Percentiles rank a stretch among this genome's conserved stretches.
These are phyloP conservation scores for Malacoctenus gilli DNA, from an alignment of 2,797 vertebrate species.

Conservation along the genomic window DNA sequence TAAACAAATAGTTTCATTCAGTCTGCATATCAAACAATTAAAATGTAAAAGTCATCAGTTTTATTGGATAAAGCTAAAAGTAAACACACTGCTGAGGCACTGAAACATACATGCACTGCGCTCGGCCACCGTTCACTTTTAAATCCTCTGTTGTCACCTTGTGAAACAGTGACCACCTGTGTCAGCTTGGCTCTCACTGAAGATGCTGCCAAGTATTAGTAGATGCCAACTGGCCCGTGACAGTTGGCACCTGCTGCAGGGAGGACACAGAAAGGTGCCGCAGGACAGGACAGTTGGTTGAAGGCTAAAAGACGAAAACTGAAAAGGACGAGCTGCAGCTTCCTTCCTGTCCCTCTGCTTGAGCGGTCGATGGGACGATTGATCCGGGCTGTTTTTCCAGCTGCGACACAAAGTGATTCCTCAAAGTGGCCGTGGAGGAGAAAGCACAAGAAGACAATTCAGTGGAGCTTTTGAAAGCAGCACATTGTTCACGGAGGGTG, in stretches of 20 bases:
- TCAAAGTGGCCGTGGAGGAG: constrained; percentile 27
- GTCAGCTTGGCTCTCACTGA: constrained; percentile 35
- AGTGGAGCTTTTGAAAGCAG: constrained; percentile 64
- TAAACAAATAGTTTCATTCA: too few species aligned
- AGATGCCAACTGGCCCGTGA: constrained; percentile 58
- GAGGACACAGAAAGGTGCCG: constrained; percentile 43
- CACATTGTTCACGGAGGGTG: constrained; percentile 69
- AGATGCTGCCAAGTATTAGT: constrained; percentile 58
- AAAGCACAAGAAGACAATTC: constrained; percentile 73
- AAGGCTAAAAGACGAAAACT: constrained; percentile 47
- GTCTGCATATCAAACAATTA: too few species aligned
- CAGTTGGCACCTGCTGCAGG: constrained; percentile 51
- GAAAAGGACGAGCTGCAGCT: constrained; percentile 18
- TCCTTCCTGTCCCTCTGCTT: constrained; percentile 50
- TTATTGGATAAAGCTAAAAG: not conserved
- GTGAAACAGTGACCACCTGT: constrained; percentile 43
- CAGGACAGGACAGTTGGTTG: constrained; percentile 30
- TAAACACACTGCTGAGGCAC: too few species aligned
- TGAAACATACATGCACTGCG: not conserved
- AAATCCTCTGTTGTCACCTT: constrained; percentile 10
- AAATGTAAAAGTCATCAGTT: too few species aligned
- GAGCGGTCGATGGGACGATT: constrained; percentile 35
- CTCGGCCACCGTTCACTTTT: constrained; percentile 3
- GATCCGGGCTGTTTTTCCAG: constrained; percentile 46
- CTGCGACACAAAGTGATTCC: constrained; percentile 25